phyloP scores from a whole-genome alignment of 2,797 vertebrate genomes.

The Enteromius paludinosus region DNA sequence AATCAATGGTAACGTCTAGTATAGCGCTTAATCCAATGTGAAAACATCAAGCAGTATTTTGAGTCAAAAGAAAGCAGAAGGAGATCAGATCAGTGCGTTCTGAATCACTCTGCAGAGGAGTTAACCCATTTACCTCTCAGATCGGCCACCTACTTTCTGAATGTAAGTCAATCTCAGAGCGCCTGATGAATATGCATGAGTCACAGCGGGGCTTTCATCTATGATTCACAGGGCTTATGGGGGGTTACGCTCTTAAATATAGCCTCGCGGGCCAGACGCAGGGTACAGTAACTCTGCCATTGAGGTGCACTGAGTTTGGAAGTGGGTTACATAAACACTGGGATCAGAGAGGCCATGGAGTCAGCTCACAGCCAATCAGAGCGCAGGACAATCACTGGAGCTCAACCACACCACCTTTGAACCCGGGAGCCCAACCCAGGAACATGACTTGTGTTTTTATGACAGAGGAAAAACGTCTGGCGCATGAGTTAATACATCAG shows the following conservation, averaged over 20 bases:
- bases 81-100: neutral
- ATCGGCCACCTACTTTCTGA: constrained; percentile 66
- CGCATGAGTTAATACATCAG: neutral
- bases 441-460: neutral
- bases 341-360: constrained; percentile 56
- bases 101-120: constrained; percentile 5
- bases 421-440: neutral
- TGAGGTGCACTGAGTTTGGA: constrained; percentile 44
- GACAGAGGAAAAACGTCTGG: too few relatives aligned
- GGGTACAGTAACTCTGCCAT: neutral
- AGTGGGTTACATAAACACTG: constrained; percentile 66
- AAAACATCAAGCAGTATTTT: neutral
- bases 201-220: constrained; percentile 27
- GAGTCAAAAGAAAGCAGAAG: neutral
- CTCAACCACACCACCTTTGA: constrained; percentile 54
- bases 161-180: constrained; percentile 63
- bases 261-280: constrained; percentile 26
- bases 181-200: constrained; percentile 60
- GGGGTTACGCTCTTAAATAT: constrained; percentile 25
- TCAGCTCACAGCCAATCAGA: constrained; percentile 63
- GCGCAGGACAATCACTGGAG: constrained; percentile 37
- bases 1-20: too few relatives aligned
- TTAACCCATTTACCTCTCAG: constrained; percentile 61
- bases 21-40: neutral
- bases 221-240: constrained; percentile 30